Evolutionary conservation across 2,888 invertebrate species (phyloP), one percentile per base, ranked within the genome.

Genomic region (Cylindroiulus punctatus): DNA sequence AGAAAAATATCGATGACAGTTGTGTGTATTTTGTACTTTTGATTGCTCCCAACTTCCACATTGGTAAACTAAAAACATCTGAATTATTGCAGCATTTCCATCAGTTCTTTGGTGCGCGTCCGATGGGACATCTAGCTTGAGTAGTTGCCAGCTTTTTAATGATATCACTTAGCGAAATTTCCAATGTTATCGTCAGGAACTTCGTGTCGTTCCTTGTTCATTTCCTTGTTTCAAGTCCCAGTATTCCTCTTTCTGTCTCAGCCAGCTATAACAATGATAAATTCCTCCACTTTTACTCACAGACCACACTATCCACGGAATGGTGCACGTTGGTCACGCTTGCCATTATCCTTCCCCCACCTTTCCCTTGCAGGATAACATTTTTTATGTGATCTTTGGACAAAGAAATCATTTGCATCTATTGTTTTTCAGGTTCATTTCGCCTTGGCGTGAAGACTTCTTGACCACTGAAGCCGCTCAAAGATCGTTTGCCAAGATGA

Each of bases 341-440:
- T 65, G 65, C 26, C 26, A 52, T n/a, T 10, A 65, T n/a, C n/a
- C 26, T 65, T 65, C 26, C 26, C 12, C 26, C 65, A 65, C n/a
- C n/a, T 19, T 52, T 3, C 26, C 26, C 12, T 65, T 65, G 22
- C 65, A 26, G 22, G 65, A 65, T 26, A 26, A 57, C n/a, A 57
- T 4, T 26, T 19, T 22, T 65, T 65, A 10, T 65, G 12, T 5
- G 26, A 65, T 65, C 65, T 65, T 26, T 65, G 65, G 65, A 65
- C 65, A 65, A 65, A 65, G 65, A 26, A n/a, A 22, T 65, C 22
- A 65, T 65, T 65, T 65, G 65, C 65, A 65, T 65, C 65, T 26
- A 65, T 65, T 65, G 65, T 65, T 65, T 65, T 65, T 65, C 65
- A 65, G 65, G 65, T 65, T n/a, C n/a, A 65, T 10, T 65, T 65